These are phyloP conservation scores for Caenorhabditis remanei DNA, from an alignment of 1,140 invertebrate genomes.

Conservation along the genomic window DNA sequence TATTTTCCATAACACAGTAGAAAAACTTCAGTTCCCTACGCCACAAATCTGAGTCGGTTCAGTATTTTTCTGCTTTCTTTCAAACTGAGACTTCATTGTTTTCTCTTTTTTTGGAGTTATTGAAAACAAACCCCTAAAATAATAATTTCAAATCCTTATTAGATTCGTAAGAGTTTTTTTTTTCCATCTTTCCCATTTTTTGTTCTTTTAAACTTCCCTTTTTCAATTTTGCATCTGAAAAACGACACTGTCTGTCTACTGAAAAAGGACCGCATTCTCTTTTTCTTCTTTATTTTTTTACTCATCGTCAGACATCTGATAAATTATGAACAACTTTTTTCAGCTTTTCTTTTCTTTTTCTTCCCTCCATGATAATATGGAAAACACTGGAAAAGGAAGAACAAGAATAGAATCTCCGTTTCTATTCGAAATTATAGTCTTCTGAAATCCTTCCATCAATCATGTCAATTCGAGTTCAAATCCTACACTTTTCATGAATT, in stretches of 20 bases:
- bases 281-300: background rate
- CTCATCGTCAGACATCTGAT: background rate
- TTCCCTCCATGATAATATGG: background rate
- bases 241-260: background rate
- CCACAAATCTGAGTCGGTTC: too few species aligned
- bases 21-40: too few species aligned
- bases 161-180: too few species aligned
- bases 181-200: background rate
- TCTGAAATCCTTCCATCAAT: constrained; percentile 18
- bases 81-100: too few species aligned
- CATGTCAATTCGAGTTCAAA: constrained; percentile 26
- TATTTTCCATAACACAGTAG: too few species aligned
- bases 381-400: background rate
- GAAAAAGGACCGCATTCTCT: background rate
- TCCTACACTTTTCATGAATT: constrained; percentile 29
- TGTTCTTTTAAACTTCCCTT: background rate
- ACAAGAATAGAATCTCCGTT: background rate
- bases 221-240: background rate
- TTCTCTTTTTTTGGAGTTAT: too few species aligned
- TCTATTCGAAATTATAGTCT: background rate
- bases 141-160: too few species aligned
- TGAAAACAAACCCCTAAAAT: too few species aligned
- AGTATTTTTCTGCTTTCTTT: too few species aligned
- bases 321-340: constrained; percentile 23
- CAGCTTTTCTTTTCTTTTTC: background rate